A percentile compares a stretch with the other conserved stretches of the same genome.
These are phyloP conservation scores for Mystacides longicornis DNA, from an alignment of 2,888 invertebrate genomes.

Conservation along the genomic window DNA sequence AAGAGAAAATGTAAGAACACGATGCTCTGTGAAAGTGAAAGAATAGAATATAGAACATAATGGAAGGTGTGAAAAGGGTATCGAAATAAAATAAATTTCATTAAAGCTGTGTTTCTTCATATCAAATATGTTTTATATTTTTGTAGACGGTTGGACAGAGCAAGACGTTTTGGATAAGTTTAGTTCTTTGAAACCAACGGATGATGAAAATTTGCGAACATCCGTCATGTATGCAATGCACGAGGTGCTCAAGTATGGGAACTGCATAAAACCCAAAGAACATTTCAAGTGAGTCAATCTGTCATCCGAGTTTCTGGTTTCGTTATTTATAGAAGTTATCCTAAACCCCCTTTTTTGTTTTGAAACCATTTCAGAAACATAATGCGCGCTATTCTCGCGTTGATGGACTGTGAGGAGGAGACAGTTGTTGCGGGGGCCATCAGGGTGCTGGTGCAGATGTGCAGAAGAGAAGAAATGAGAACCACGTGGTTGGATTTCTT, in stretches of 20 bases:
- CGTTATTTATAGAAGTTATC: not conserved
- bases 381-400: slow-evolving; percentile 70
- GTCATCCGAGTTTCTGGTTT: too few species aligned
- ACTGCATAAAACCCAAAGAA: slow-evolving; percentile 40
- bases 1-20: too few species aligned
- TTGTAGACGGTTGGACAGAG: slow-evolving; percentile 41
- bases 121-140: not conserved
- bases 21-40: too few species aligned
- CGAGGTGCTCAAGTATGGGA: slow-evolving; percentile 45
- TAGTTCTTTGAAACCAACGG: slow-evolving; percentile 25
- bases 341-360: too few species aligned
- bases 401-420: slow-evolving; percentile 54
- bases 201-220: slow-evolving; percentile 39
- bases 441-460: slow-evolving; percentile 76
- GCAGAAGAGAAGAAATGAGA: slow-evolving; percentile 68
- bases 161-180: slow-evolving; percentile 37
- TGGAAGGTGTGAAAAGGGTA: too few species aligned
- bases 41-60: too few species aligned
- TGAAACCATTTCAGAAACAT: slow-evolving; percentile 46
- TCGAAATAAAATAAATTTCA: too few species aligned
- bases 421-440: slow-evolving; percentile 70
- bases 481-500: slow-evolving; percentile 81
- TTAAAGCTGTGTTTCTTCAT: not conserved
- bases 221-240: slow-evolving; percentile 40
- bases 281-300: slow-evolving; percentile 40